Conservation (phyloP, 1,140 invertebrate genomes). For the Tenebrio molitor region DNA sequence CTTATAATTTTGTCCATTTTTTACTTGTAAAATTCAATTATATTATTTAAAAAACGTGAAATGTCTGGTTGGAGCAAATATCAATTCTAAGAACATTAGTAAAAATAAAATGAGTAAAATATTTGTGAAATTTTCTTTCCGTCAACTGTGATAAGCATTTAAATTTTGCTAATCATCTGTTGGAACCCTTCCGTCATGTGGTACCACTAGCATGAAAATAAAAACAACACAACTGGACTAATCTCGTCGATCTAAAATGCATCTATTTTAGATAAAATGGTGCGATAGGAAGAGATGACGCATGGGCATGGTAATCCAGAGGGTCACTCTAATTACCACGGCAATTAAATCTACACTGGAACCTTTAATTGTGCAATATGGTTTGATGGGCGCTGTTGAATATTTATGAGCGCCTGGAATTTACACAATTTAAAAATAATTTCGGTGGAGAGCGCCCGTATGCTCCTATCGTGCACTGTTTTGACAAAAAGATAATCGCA, state of each 20-base stretch:
- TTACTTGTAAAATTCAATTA: too few species aligned
- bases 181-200: neutral
- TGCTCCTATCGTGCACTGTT: neutral
- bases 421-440: constrained; percentile 35
- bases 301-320: neutral
- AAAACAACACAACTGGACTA: constrained; percentile 10
- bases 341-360: constrained; percentile 37
- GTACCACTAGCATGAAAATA: constrained; percentile 10
- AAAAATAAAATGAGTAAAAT: too few species aligned
- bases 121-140: too few species aligned
- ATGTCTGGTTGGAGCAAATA: too few species aligned
- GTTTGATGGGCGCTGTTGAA: constrained; percentile 9
- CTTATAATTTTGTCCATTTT: too few species aligned
- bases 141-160: too few species aligned
- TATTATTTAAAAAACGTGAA: too few species aligned
- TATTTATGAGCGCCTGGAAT: constrained; percentile 17
- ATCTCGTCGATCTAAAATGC: constrained; percentile 41
- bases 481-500: constrained; percentile 5
- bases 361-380: constrained; percentile 43
- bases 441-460: constrained; percentile 17
- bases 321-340: constrained; percentile 16
- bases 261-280: constrained; percentile 45
- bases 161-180: neutral
- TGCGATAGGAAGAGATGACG: constrained; percentile 29
- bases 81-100: too few species aligned